Conservation (phyloP, 2,888 invertebrate species). For the Scotopteryx bipunctaria region DNA sequence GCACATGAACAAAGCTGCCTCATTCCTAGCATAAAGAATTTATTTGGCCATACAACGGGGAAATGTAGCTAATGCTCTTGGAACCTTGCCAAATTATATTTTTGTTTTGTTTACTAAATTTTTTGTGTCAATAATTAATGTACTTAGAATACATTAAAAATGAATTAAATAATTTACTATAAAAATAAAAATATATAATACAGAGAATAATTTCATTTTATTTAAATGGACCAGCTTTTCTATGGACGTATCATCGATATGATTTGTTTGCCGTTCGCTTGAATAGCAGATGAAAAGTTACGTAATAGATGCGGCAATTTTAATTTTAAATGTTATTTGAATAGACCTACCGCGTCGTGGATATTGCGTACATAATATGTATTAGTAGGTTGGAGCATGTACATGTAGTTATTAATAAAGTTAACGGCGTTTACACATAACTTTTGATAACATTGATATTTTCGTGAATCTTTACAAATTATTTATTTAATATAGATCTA, state of each 20-base stretch:
- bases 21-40: no score
- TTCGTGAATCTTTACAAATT: no score
- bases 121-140: no score
- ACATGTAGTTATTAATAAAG: neutral
- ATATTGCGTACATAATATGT: constrained; percentile 1
- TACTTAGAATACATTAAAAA: no score
- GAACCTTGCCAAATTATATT: no score
- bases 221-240: neutral
- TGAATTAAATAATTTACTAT: neutral
- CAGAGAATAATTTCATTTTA: no score
- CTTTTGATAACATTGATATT: no score
- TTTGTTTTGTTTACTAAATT: no score
- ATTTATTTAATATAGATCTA: no score
- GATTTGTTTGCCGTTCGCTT: constrained; percentile 40
- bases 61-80: no score
- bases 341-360: constrained; percentile 35
- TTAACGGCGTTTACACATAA: neutral
- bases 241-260: constrained; percentile 27
- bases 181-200: neutral
- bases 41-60: no score
- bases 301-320: constrained; percentile 36
- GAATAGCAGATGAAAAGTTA: constrained; percentile 31
- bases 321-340: constrained; percentile 38
- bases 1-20: no score
- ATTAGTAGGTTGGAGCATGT: neutral